These are phyloP conservation scores for Agonopterix alstromeriana DNA, from an alignment of 2,888 invertebrate genomes.

Conservation along the genomic window DNA sequence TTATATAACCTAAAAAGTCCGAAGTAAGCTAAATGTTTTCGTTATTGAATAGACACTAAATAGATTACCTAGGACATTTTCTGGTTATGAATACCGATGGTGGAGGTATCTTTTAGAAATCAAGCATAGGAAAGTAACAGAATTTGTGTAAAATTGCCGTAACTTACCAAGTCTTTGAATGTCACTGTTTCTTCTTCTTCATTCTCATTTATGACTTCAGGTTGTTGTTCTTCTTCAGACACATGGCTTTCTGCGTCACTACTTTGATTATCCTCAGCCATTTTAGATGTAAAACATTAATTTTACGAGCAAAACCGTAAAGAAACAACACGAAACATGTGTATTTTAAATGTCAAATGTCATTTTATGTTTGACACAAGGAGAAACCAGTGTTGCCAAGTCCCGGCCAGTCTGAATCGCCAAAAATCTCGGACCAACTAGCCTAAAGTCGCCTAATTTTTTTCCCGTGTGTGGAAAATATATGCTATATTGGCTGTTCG, in stretches of 20 bases:
- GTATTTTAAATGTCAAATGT: too few relatives aligned
- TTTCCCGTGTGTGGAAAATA: too few relatives aligned
- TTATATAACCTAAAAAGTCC: slow-evolving; percentile 28
- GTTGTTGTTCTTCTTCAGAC: slow-evolving; percentile 25
- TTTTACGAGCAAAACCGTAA: background rate
- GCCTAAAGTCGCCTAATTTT: too few relatives aligned
- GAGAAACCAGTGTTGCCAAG: too few relatives aligned
- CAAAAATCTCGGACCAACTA: too few relatives aligned
- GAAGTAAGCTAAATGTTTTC: background rate
- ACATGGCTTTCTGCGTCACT: slow-evolving; percentile 36
- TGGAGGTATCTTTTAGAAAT: background rate
- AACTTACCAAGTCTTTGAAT: slow-evolving; percentile 65
- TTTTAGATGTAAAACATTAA: slow-evolving; percentile 18
- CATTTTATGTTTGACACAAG: too few relatives aligned
- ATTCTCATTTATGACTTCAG: slow-evolving; percentile 20
- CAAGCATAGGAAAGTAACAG: too few relatives aligned
- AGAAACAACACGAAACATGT: background rate
- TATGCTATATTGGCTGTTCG: too few relatives aligned
- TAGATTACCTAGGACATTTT: background rate
- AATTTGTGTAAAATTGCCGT: too few relatives aligned
- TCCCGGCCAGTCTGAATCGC: too few relatives aligned
- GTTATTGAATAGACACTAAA: background rate
- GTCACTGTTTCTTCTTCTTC: slow-evolving; percentile 50
- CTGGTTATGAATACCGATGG: background rate
- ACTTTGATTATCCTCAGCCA: slow-evolving; percentile 44